Base-by-base conservation (phyloP, 2,113 vertebrate species). In the Prochilodus magdalenae region DNA sequence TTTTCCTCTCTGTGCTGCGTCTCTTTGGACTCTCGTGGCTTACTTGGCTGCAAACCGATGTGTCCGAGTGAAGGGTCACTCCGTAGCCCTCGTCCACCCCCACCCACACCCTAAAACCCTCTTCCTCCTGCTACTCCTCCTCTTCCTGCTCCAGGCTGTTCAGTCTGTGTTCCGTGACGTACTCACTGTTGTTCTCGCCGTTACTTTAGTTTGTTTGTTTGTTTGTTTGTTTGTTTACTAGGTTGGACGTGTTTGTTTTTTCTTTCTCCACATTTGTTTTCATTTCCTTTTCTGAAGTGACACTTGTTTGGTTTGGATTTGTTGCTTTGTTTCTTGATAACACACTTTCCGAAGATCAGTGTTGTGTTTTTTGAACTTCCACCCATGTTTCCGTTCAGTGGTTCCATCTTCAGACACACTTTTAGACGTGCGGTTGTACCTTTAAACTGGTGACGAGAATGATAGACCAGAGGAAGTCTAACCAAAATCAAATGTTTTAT, bases 21-120 rank as follows among this genome's bases (percentile, higher is more conserved):
- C 88, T 83, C 24, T 88, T 65, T 81, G 75, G 69, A 65, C 60
- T 72, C 53, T 72, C 53, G 55, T 84, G 77, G 83, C 83, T 84
- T 84, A 13, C 18, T 92, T 93, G 51, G 89, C 94, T 95, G 92
- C 88, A 91, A n/a, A n/a, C 49, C 86, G 79, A 79, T 88, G 88
- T 93, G 92, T 93, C 89, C 86, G 88, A 90, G 73, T 88, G 86
- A 29, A 82, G 89, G 85, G 87, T 92, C 55, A 40, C 75, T 62
- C 79, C 89, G 86, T 81, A 88, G 87, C 81, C 18, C 65, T 26
- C 30, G 10, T 51, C 26, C 33, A 63, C 59, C 53, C 24, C 3
- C 18, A 14, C 71, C 59, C 7, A 1, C 49, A 1, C 29, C 57
- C 26, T 20, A 15, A 5, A 24, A 16, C 26, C 30, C 18, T 40